Evolutionary conservation across 2,797 vertebrate genomes (phyloP).

Genomic region (Oreochromis grahami): DNA sequence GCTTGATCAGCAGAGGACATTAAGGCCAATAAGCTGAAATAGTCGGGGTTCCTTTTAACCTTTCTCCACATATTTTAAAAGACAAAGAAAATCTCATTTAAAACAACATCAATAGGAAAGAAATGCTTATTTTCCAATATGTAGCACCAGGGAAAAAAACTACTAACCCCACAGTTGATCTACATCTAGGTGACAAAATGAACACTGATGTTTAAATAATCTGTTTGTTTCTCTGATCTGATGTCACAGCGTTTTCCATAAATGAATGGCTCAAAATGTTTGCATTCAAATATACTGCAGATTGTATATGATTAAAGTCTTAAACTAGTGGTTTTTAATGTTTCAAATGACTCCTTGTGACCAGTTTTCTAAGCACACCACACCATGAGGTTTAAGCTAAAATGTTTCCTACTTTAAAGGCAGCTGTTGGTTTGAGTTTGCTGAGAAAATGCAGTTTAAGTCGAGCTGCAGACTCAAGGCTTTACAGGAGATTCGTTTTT

Average conservation of each 20-base stretch:
- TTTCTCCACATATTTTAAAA: background rate
- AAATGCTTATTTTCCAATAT: conserved; percentile 36
- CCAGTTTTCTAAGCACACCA: background rate
- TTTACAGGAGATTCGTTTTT: background rate
- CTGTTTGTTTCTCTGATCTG: background rate
- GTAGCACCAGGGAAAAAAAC: background rate
- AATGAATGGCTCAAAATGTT: background rate
- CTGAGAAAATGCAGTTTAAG: background rate
- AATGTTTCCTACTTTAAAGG: background rate
- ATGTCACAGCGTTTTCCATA: background rate
- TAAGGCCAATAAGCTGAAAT: background rate
- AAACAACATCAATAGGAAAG: background rate
- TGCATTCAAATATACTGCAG: background rate
- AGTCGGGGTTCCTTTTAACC: background rate
- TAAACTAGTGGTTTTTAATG: background rate
- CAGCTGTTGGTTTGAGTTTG: background rate
- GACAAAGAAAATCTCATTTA: conserved; percentile 2
- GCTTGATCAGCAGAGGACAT: background rate
- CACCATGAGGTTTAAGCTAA: background rate
- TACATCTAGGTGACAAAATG: background rate
- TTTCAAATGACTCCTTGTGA: background rate
- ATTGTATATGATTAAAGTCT: background rate
- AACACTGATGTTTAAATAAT: conserved; percentile 2
- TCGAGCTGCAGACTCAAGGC: background rate
- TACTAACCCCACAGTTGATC: background rate